Evolutionary conservation across 2,888 invertebrate genomes (phyloP).

Genomic region (Cyrtodaria siliqua): DNA sequence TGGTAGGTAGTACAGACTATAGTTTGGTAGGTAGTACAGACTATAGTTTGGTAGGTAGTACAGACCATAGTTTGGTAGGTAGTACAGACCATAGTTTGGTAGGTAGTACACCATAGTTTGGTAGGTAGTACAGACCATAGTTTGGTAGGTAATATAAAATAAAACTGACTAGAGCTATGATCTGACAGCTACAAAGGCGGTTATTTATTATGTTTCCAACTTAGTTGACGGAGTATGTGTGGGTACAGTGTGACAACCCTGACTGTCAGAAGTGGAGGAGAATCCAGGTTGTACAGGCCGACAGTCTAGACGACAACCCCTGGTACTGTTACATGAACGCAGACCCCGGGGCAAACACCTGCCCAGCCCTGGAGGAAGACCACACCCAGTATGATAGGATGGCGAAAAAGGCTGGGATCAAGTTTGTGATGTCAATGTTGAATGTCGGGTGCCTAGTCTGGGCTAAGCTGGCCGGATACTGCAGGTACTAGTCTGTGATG

Average conservation of each 20-base stretch:
- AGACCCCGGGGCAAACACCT: constrained; percentile 69
- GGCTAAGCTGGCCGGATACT: constrained; percentile 82
- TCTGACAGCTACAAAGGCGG: no score
- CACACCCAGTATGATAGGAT: constrained; percentile 72
- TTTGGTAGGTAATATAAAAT: no score
- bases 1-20: no score
- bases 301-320: constrained; percentile 51
- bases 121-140: no score
- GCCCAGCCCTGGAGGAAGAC: constrained; percentile 78
- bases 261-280: constrained; percentile 82
- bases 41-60: no score
- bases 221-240: constrained; percentile 74
- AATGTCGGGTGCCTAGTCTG: constrained; percentile 79
- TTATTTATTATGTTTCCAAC: no score
- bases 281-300: constrained; percentile 58
- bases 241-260: constrained; percentile 83
- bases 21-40: no score
- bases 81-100: no score
- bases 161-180: no score
- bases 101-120: no score
- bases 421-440: constrained; percentile 76
- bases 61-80: no score
- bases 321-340: constrained; percentile 82
- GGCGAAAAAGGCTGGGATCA: constrained; percentile 74
- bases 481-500: constrained; percentile 67